Base-by-base conservation (phyloP, 2,888 invertebrate genomes). In the Mesoligia furuncula region DNA sequence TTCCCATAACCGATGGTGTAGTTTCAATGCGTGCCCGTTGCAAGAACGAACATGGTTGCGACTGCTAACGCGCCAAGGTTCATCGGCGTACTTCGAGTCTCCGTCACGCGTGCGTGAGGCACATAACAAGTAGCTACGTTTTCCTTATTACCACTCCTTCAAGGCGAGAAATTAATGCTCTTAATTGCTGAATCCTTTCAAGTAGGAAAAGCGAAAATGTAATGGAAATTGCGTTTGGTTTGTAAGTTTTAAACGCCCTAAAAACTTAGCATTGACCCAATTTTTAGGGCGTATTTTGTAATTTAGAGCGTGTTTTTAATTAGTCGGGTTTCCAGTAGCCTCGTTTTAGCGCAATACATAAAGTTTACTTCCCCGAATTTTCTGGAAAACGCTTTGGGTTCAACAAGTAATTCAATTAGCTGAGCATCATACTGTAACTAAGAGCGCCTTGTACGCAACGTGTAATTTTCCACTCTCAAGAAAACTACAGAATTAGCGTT, bases 21-120 rank as follows among this genome's bases (percentile, higher is more conserved):
- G 77, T 84, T 75, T 80, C 77, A 36, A 79, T 81, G 79, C 83
- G 45, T 72, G 68, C n/a, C 66, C 71, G 45, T 71, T 74, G 85
- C 69, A 75, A 78, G 78, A 71, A 78, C 69, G 67, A 72, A 72
- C 65, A 76, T 79, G 68, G 80, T 88, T 86, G 79, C 83, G 81
- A 77, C 69, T 89, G 81, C 79, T 68, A 75, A 78, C 64, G 72
- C 79, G 69, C 76, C 89, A 89, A 89, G 85, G 89, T 77, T 86
- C 75, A 74, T 57, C 48, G 75, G 42, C 77, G 75, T 83, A 83
- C 79, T 54, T 62, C 48, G 76, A 42, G 75, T 65, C 72, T 65
- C 79, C 87, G 85, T 84, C 78, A 85, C 71, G 79, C 74, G 80
- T 76, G 78, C 83, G 85, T 85, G 90, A 72, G 77, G 57, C 74